Conservation (phyloP, 2,888 invertebrate species). For the Lepetodrilus schrolli region DNA sequence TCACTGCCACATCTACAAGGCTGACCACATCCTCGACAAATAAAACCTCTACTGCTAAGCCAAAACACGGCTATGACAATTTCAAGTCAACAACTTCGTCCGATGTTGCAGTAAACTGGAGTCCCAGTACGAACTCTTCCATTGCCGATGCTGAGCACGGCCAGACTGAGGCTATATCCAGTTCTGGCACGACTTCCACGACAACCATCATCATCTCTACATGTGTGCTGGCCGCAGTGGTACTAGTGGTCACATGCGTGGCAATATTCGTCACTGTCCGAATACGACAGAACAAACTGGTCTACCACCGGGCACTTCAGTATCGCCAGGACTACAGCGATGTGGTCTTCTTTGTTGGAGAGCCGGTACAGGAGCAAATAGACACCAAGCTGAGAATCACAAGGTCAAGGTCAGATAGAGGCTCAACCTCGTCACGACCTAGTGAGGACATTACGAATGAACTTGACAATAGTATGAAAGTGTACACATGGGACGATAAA, state of each 20-base stretch:
- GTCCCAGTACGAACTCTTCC: too few relatives aligned
- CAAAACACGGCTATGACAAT: too few relatives aligned
- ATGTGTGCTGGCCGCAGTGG: slow-evolving; percentile 31
- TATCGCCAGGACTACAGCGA: slow-evolving; percentile 32
- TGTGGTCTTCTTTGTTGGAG: slow-evolving; percentile 31
- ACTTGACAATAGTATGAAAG: slow-evolving; percentile 47
- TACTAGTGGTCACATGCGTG: slow-evolving; percentile 36
- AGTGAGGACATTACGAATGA: slow-evolving; percentile 58
- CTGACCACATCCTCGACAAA: neutral
- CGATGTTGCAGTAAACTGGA: too few relatives aligned
- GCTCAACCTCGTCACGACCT: slow-evolving; percentile 52
- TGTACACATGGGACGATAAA: slow-evolving; percentile 50
- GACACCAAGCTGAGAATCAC: slow-evolving; percentile 4
- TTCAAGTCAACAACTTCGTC: too few relatives aligned
- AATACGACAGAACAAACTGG: slow-evolving; percentile 29
- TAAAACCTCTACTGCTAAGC: neutral
- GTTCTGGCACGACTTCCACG: neutral
- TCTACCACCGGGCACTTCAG: slow-evolving; percentile 36
- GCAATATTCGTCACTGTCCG: slow-evolving; percentile 26
- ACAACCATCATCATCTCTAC: slow-evolving; percentile 36
- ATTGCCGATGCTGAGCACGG: neutral
- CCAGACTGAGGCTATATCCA: neutral
- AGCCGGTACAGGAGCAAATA: neutral
- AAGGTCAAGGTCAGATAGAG: slow-evolving; percentile 46
- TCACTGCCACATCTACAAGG: neutral